Evolutionary conservation across 2,797 vertebrate species (phyloP).

Genomic region (Staurois parvus): DNA sequence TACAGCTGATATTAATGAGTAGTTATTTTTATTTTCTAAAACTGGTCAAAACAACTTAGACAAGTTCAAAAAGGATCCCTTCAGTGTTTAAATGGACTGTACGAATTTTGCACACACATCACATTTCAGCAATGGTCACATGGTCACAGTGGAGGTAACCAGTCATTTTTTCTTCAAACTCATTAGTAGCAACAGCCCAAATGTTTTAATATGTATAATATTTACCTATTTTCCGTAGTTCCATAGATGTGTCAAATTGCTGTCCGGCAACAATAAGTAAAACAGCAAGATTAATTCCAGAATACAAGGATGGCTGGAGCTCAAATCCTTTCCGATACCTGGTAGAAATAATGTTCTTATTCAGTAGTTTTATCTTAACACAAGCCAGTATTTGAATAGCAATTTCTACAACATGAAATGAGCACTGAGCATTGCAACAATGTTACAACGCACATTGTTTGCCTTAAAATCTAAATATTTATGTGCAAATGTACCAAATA

Average conservation of each 20-base stretch:
- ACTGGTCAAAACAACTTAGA: no score
- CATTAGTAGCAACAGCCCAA: background rate
- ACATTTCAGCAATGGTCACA: slow-evolving; percentile 68
- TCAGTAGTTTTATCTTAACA: slow-evolving; percentile 33
- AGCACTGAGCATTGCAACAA: no score
- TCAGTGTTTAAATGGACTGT: no score
- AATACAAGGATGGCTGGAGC: slow-evolving; percentile 93
- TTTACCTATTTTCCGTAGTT: slow-evolving; percentile 95
- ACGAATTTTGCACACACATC: background rate
- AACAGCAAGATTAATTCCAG: slow-evolving; percentile 92
- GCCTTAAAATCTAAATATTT: no score
- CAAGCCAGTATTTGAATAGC: no score
- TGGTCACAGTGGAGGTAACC: background rate
- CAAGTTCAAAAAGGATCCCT: no score
- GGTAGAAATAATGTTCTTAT: slow-evolving; percentile 47
- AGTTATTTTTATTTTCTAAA: no score
- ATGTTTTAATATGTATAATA: background rate
- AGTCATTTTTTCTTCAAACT: background rate
- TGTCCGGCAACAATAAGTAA: slow-evolving; percentile 91
- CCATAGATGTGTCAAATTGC: slow-evolving; percentile 94
- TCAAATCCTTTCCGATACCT: slow-evolving; percentile 97
- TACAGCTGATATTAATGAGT: no score
- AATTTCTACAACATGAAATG: no score
- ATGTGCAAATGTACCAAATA: no score
- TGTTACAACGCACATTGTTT: no score